Percentiles rank a stretch among this genome's conserved stretches.
These are phyloP conservation scores for Serripes groenlandicus DNA, from an alignment of 2,888 invertebrate genomes.

Conservation along the genomic window DNA sequence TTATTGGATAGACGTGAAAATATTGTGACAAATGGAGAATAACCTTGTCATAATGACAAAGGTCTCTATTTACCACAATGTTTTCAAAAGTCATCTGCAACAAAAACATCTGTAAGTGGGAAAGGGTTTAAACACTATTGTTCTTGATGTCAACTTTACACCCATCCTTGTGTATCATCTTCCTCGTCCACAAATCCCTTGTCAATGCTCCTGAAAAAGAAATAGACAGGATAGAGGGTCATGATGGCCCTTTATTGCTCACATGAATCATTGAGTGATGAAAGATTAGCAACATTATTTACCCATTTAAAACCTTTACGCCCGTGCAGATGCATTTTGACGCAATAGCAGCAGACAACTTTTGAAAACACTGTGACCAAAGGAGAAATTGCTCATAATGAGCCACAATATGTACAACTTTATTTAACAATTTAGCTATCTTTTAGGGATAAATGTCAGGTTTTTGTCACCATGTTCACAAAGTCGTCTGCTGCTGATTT, in stretches of 20 bases:
- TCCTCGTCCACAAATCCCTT: slow-evolving; percentile 94
- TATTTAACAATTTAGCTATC: not conserved
- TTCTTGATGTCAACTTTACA: slow-evolving; percentile 25
- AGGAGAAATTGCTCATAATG: not conserved
- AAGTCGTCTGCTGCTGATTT: not conserved
- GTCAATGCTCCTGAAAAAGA: slow-evolving; percentile 91
- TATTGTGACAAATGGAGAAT: not conserved
- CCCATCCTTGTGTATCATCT: slow-evolving; percentile 95
- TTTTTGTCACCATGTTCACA: not conserved
- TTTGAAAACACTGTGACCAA: not conserved
- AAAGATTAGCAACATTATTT: too few species aligned
- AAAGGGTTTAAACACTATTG: not conserved
- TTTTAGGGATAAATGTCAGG: not conserved
- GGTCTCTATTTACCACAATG: not conserved
- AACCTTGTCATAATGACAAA: not conserved
- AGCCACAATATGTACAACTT: not conserved
- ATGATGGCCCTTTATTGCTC: not conserved
- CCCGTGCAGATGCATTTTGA: too few species aligned
- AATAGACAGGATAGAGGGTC: not conserved
- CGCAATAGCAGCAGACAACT: not conserved
- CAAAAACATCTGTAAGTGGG: not conserved
- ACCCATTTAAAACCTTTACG: too few species aligned
- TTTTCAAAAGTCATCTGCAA: not conserved
- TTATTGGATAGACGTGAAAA: too few species aligned
- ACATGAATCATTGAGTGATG: not conserved